Base-by-base conservation (phyloP, 2,797 vertebrate species). In the Gadopsis marmoratus region DNA sequence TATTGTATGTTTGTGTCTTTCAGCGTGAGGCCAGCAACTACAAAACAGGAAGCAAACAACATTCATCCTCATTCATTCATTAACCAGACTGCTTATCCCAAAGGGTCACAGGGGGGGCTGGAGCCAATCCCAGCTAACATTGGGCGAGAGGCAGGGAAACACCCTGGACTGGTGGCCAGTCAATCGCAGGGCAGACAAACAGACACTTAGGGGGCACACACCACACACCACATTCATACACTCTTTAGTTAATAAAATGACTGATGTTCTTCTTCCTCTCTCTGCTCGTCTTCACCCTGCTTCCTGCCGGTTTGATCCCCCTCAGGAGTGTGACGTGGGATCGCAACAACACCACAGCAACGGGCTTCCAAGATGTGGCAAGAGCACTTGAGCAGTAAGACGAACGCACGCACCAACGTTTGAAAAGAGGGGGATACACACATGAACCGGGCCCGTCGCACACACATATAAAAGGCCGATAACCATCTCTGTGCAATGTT, bases 281-380 rank as follows among this genome's bases (percentile, higher is more conserved):
- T 77, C 50, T 85, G 78, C 74, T 76, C 78, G 74, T 89, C 82
- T 35, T 83, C 29, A 41, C 53, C 29, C 54, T 10, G 48, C 84
- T 82, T 87, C 81, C 82, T 26, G 58, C 67, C 12, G 66, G 71
- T 81, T 85, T 85, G 67, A 82, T 72, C 69, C 63, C 55, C 53
- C 79, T 82, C 86, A 98, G 97, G 93, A 97, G 96, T 77, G 97
- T 97, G 85, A 95, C 95, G 3, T 98, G 97, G 97, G 97, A 98
- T 88, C 95, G 96, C 74, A 98, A 98, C 91, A 96, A 95, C 79
- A 97, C 97, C 19, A 96, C 96, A 0, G 96, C 95, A 39, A 91
- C 95, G 14, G 97, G 97, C 56, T 96, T 98, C 88, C 96, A 97
- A 87, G 97, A 97, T 78, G 95, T 98, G 33, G 97, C 97, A 2